Conservation (phyloP, 2,888 invertebrate species). For the Cylindroiulus punctatus region DNA sequence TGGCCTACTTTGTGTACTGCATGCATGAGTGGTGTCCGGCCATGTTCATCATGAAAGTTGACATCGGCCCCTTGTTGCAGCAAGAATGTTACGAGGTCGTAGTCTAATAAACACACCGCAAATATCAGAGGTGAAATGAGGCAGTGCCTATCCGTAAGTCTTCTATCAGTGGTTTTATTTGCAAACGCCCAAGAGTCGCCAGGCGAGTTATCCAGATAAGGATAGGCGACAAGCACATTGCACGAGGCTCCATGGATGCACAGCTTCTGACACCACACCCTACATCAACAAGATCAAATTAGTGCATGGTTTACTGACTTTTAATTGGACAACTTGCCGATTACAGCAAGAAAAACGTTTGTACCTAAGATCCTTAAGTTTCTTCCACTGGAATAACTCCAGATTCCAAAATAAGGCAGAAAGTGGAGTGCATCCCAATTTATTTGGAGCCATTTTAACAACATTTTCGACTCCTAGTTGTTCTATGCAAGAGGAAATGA, state of each 20-base stretch:
- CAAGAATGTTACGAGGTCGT: slow-evolving; percentile 64
- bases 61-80: slow-evolving; percentile 65
- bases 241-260: slow-evolving; percentile 49
- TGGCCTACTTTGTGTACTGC: slow-evolving; percentile 65
- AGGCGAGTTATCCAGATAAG: slow-evolving; percentile 53
- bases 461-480: slow-evolving; percentile 60
- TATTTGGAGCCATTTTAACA: slow-evolving; percentile 62
- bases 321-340: not conserved
- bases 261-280: slow-evolving; percentile 57
- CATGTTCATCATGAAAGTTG: slow-evolving; percentile 65
- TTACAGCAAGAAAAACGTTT: not conserved
- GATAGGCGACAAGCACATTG: slow-evolving; percentile 56
- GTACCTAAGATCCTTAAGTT: slow-evolving; percentile 52
- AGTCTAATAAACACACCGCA: slow-evolving; percentile 64
- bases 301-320: not conserved
- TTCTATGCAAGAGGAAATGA: slow-evolving; percentile 55
- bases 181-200: slow-evolving; percentile 52
- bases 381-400: slow-evolving; percentile 53
- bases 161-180: not conserved
- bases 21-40: slow-evolving; percentile 67
- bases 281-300: not conserved
- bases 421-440: slow-evolving; percentile 65
- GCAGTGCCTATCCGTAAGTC: slow-evolving; percentile 54
- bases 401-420: slow-evolving; percentile 66
- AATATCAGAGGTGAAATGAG: slow-evolving; percentile 65